Percentiles rank a stretch among this genome's conserved stretches.
phyloP scores from a whole-genome alignment of 2,113 vertebrate genomes.

The Thalassoma bifasciatum region DNA sequence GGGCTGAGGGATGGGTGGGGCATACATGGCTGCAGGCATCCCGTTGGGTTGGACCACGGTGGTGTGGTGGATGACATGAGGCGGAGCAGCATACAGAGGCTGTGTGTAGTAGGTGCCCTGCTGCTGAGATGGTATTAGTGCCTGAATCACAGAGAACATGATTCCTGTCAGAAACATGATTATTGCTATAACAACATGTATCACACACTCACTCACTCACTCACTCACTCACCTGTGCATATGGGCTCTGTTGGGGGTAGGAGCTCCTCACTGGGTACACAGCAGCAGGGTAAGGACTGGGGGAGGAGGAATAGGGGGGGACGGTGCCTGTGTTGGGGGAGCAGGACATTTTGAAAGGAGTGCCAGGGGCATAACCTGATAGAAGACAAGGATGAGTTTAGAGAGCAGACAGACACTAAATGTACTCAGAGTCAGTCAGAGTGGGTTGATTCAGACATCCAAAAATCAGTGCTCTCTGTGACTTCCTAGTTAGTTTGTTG shows the following conservation, averaged over 20 bases:
- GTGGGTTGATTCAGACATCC: no score
- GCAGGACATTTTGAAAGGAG: slow-evolving; percentile 98
- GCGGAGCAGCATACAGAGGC: slow-evolving; percentile 96
- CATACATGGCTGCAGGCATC: slow-evolving; percentile 96
- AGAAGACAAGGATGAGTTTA: background rate
- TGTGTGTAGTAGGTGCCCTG: slow-evolving; percentile 98
- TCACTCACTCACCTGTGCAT: slow-evolving; percentile 88
- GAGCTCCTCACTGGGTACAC: slow-evolving; percentile 96
- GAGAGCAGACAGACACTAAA: background rate
- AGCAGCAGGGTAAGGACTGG: slow-evolving; percentile 92
- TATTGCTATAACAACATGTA: background rate
- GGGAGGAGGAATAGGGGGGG: slow-evolving; percentile 93
- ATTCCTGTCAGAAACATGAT: background rate
- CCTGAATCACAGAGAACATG: slow-evolving; percentile 45
- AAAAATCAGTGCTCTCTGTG: no score
- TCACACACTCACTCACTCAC: no score
- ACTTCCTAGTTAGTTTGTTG: no score
- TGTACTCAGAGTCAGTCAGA: no score
- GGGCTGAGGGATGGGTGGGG: slow-evolving; percentile 86
- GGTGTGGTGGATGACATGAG: slow-evolving; percentile 99
- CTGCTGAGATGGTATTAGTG: slow-evolving; percentile 81
- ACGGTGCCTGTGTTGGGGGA: slow-evolving; percentile 94
- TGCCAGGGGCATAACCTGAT: slow-evolving; percentile 92
- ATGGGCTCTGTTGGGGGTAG: slow-evolving; percentile 97
- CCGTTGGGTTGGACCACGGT: slow-evolving; percentile 99